Evolutionary conservation across 2,888 invertebrate species (phyloP), one percentile per base, ranked within the genome.

Genomic region (Gymnoscelis rufifasciata): DNA sequence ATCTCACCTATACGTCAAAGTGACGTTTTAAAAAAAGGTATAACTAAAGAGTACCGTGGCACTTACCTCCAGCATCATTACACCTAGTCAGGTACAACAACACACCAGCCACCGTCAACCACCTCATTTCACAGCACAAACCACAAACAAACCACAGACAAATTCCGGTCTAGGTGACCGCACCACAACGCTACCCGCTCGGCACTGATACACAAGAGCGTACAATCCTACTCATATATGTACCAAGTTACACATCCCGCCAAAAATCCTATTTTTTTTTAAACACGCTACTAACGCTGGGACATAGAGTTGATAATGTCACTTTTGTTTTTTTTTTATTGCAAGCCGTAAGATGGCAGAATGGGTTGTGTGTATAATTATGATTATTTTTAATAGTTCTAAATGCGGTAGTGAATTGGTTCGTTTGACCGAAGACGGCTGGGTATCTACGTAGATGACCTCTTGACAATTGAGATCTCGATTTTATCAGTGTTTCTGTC

Each of bases 101-200:
- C 50, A 78, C 67, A 66, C 74, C 65, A 54, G 71, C 64, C 57
- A 77, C 57, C 60, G 80, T 64, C 55, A 74, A 60, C 74, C 82
- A 86, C 79, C 74, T 76, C 86, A 87, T 87, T 60, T 69, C 60
- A 68, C 69, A 64, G 67, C 64, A 57, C 71, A 74, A 78, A 71
- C 70, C 73, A 77, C 75, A 68, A 67, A 59, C 60, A 57, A 63
- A 3, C 5, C 51, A 62, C 64, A 51, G 47, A 52, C 44, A 59
- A n/a, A n/a, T n/a, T n/a, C n/a, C n/a, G n/a, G n/a, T n/a, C n/a
- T n/a, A n/a, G n/a, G n/a, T 69, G 72, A 68, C 75, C 74, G 64
- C 62, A 66, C 56, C 60, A 58, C 59, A 60, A 62, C 62, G 64
- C 66, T 68, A 63, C 59, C 59, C 60, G 68, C 62, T 58, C 68